phyloP scores from a whole-genome alignment of 2,113 vertebrate species.

The Camelus dromedarius region DNA sequence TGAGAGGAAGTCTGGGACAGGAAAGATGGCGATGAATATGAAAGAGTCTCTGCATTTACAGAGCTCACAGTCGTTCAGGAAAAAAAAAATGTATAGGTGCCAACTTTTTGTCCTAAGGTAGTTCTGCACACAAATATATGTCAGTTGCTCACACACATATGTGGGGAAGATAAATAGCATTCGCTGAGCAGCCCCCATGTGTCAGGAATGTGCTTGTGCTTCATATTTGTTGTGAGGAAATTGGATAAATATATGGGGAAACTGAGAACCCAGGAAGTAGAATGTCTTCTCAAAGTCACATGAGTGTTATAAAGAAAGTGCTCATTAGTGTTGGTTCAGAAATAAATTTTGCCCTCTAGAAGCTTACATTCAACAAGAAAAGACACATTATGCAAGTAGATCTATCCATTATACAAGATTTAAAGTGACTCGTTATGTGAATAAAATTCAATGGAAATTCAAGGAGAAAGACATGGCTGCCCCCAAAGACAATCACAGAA shows the following conservation, averaged over 20 bases:
- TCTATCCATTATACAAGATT: neutral
- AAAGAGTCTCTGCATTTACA: neutral
- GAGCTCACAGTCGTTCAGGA: neutral
- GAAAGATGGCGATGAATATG: neutral
- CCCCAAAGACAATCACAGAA: neutral
- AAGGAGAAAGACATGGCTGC: neutral
- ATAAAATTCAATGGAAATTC: neutral
- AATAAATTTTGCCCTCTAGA: neutral
- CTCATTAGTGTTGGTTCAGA: neutral
- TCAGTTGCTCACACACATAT: neutral
- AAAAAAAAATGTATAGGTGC: neutral
- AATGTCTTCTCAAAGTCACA: neutral
- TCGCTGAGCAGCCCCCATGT: neutral
- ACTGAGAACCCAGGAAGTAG: neutral
- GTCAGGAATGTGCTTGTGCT: neutral
- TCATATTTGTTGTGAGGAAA: neutral
- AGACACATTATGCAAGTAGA: neutral
- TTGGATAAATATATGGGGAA: neutral
- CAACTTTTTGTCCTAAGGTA: neutral
- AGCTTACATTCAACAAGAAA: neutral
- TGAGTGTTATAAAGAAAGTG: neutral
- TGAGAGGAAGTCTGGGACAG: neutral
- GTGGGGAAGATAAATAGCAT: neutral
- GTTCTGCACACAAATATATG: neutral
- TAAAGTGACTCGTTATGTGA: neutral